phyloP scores from a whole-genome alignment of 2,113 vertebrate species.

The Lagenorhynchus albirostris region DNA sequence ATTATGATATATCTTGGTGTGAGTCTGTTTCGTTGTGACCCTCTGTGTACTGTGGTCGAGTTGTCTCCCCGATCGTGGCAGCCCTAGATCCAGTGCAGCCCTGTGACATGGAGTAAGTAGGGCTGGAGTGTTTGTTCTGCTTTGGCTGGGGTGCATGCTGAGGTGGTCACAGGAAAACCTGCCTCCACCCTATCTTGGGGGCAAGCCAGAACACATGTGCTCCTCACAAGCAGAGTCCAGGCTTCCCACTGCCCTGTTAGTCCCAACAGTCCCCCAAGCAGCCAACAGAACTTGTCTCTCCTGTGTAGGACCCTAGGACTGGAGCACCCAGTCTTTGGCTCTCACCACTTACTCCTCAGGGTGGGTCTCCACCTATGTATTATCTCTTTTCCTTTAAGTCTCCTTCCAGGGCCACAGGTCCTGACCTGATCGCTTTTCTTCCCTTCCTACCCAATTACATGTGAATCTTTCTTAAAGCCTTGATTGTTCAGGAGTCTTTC shows the following conservation, averaged over 20 bases:
- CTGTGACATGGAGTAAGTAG: neutral
- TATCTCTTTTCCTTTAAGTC: rapidly evolving
- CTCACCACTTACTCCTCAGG: neutral
- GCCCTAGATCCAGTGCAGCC: no score
- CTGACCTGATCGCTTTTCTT: neutral
- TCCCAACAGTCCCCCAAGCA: neutral
- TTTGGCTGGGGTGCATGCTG: neutral
- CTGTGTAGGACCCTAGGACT: neutral
- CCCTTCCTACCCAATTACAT: neutral
- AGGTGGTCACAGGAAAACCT: neutral
- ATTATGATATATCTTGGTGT: neutral
- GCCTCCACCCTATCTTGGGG: neutral
- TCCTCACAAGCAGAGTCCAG: neutral
- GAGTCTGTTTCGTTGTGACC: neutral
- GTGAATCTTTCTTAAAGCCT: neutral
- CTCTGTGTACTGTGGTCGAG: neutral
- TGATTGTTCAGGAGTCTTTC: neutral
- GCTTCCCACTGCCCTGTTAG: neutral
- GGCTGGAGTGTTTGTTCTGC: neutral
- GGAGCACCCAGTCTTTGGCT: neutral
- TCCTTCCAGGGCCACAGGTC: neutral
- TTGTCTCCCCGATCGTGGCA: neutral
- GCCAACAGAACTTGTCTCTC: neutral
- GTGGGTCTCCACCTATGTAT: neutral
- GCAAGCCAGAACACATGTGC: neutral